phyloP scores from a whole-genome alignment of 30 jellyfish, hydroid and myxozoan species.

The Hydra vulgaris region DNA sequence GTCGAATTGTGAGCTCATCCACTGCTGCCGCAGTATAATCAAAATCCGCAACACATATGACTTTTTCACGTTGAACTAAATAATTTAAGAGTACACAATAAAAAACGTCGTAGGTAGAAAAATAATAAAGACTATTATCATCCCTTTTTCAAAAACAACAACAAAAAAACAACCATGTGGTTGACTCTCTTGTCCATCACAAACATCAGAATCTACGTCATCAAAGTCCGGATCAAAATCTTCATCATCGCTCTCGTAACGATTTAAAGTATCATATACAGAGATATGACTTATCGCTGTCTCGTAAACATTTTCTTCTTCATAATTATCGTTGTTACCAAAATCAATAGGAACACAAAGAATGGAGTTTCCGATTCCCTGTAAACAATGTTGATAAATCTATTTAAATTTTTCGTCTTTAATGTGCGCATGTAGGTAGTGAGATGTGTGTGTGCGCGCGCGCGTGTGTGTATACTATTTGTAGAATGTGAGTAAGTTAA shows the following conservation, averaged over 20 bases:
- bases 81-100: too few species aligned
- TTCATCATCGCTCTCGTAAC: constrained; percentile 21
- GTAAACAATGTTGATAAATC: too few species aligned
- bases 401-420: too few species aligned
- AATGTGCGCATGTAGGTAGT: too few species aligned
- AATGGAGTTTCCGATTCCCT: constrained; percentile 13
- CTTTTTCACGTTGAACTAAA: constrained; percentile 5
- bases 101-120: too few species aligned
- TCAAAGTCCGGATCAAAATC: constrained; percentile 58
- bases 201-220: constrained; percentile 16
- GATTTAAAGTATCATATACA: background rate
- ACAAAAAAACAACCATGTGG: background rate
- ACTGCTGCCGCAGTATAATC: constrained; percentile 73
- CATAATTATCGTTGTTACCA: background rate
- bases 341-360: constrained; percentile 9
- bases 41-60: constrained; percentile 61
- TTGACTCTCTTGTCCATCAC: background rate
- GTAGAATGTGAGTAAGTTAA: too few species aligned
- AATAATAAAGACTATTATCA: too few species aligned
- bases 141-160: too few species aligned
- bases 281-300: background rate
- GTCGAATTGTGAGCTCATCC: constrained; percentile 64
- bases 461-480: too few species aligned
- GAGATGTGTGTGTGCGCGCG: too few species aligned
- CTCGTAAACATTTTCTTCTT: background rate